Evolutionary conservation across 2,888 invertebrate species (phyloP), one percentile per base, ranked within the genome.

Genomic region (Tyria jacobaeae): DNA sequence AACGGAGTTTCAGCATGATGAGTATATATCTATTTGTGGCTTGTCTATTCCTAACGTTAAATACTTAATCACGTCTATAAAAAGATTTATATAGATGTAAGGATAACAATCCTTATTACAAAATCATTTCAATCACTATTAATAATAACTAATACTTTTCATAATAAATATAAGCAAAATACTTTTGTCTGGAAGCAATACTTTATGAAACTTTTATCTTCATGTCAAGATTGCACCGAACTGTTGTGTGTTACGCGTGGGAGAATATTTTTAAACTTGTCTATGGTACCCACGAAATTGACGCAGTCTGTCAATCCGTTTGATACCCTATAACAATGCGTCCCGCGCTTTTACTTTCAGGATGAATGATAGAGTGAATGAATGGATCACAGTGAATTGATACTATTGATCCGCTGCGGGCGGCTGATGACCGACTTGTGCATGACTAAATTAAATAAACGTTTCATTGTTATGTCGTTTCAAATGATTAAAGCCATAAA

Each of bases 331-430:
- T 67, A 44, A 72, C 71, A 79, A 80, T 71, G 65, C 65, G 77
- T 79, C 75, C 80, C 82, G 81, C 79, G 82, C 79, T 78, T 79
- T 80, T 75, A 64, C 73, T 78, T 74, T 65, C 73, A 63, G 72
- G 66, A 68, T 78, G 80, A 79, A 74, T 70, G 81, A 80, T 76
- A 76, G 81, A 83, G 76, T 76, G 81, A 82, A 80, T 83, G 74
- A 66, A 70, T 66, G 62, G 72, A 72, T 75, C 71, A 66, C 59
- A 68, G 64, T 64, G 71, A 68, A 70, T 71, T 65, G 64, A 68
- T 64, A 70, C 76, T 68, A 70, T 71, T 65, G 63, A 69, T 66
- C 70, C 76, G 68, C 82, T 54, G 77, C 79, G 81, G 81, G 84
- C 76, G 82, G 80, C 70, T 79, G 82, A 79, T 78, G 76, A 71